Evolutionary conservation across 1,140 invertebrate genomes (phyloP).

Genomic region (Nymphalis io): DNA sequence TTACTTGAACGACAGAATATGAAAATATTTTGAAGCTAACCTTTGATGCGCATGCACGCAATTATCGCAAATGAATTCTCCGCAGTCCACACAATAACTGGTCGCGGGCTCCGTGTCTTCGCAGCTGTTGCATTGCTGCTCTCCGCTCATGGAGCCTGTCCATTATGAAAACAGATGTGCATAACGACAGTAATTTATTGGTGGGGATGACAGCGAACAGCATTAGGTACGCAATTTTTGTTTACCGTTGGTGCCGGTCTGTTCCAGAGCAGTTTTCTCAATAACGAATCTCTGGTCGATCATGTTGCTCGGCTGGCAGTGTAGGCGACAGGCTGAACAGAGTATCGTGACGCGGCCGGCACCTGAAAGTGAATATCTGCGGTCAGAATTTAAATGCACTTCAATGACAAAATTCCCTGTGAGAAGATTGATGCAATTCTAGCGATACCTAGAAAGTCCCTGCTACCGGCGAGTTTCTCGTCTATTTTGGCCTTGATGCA

Average conservation of each 20-base stretch:
- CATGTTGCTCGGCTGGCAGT: constrained; percentile 83
- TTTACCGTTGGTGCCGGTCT: constrained; percentile 53
- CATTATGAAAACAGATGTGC: background rate
- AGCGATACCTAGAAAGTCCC: constrained; percentile 62
- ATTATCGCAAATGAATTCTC: constrained; percentile 94
- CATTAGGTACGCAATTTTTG: too few relatives aligned
- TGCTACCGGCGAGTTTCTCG: constrained; percentile 68
- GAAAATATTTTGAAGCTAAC: constrained; percentile 53
- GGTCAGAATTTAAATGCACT: background rate
- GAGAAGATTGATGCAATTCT: too few relatives aligned
- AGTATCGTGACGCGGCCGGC: constrained; percentile 69
- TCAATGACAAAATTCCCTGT: too few relatives aligned
- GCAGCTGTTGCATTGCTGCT: constrained; percentile 91
- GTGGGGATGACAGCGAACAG: background rate
- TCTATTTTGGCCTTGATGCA: constrained; percentile 88
- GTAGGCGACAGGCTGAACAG: constrained; percentile 84
- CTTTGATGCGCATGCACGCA: constrained; percentile 90
- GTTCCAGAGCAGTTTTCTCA: constrained; percentile 78
- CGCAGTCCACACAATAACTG: constrained; percentile 93
- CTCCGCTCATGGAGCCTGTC: constrained; percentile 73
- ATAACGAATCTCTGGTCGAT: constrained; percentile 90
- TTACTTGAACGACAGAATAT: too few relatives aligned
- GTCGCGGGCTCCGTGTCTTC: constrained; percentile 90
- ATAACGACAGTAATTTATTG: background rate
- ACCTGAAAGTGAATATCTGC: constrained; percentile 36